Percentiles rank a stretch among this genome's conserved stretches.
These are phyloP conservation scores for Papilio polytes DNA, from an alignment of 1,140 invertebrate genomes.

Conservation along the genomic window DNA sequence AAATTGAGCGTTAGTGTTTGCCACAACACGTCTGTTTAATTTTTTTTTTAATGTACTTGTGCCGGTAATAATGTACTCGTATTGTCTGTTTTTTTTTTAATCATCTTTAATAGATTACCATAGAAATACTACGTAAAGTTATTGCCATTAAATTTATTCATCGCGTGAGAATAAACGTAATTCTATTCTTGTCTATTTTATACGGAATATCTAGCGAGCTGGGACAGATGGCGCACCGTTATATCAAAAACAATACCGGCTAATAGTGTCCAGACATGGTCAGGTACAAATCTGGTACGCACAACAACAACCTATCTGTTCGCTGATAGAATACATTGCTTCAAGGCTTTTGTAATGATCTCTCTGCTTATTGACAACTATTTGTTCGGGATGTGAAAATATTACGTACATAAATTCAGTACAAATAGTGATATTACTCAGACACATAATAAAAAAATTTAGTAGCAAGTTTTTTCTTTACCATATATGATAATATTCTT, in stretches of 20 bases:
- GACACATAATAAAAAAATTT: too few relatives aligned
- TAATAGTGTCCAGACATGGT: conserved; percentile 29
- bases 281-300: conserved; percentile 14
- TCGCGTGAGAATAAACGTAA: conserved; percentile 5
- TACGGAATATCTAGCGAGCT: neutral
- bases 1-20: neutral
- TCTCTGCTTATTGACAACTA: neutral
- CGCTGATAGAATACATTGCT: conserved; percentile 10
- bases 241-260: conserved; percentile 21
- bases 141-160: neutral
- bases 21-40: neutral
- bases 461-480: too few relatives aligned
- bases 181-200: conserved; percentile 13
- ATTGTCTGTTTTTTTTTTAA: neutral
- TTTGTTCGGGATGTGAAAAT: neutral
- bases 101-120: too few relatives aligned
- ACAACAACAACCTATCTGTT: conserved; percentile 9
- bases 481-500: too few relatives aligned
- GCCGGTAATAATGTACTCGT: too few relatives aligned
- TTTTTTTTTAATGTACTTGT: neutral
- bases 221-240: conserved; percentile 18
- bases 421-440: neutral
- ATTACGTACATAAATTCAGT: neutral
- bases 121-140: neutral
- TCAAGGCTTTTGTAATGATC: neutral